These are phyloP conservation scores for human DNA, from an alignment of 2,113 vertebrate genomes.

Conservation along the genomic window GRCh38 chr22:23556501-23557000, in stretches of 20 bases:
- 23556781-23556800: not conserved
- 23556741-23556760: not conserved
- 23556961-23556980: not conserved
- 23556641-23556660: not conserved
- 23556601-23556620: not conserved
- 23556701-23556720: not conserved
- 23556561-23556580: not conserved
- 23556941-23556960: not conserved
- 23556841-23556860: not conserved
- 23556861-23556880: not conserved
- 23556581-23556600: not conserved
- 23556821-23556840: not conserved
- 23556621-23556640: not conserved
- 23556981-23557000: not conserved
- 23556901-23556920: not conserved
- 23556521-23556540: not conserved
- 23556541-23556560: rapidly evolving
- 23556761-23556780: not conserved
- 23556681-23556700: rapidly evolving
- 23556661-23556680: not conserved
- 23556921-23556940: not conserved
- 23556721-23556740: not conserved
- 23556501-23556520: not conserved
- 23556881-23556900: not conserved
- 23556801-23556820: not conserved